A percentile compares a stretch with the other conserved stretches of the same genome.
These are phyloP conservation scores for Sorex araneus DNA, from an alignment of 2,113 vertebrate species.

Conservation along the genomic window DNA sequence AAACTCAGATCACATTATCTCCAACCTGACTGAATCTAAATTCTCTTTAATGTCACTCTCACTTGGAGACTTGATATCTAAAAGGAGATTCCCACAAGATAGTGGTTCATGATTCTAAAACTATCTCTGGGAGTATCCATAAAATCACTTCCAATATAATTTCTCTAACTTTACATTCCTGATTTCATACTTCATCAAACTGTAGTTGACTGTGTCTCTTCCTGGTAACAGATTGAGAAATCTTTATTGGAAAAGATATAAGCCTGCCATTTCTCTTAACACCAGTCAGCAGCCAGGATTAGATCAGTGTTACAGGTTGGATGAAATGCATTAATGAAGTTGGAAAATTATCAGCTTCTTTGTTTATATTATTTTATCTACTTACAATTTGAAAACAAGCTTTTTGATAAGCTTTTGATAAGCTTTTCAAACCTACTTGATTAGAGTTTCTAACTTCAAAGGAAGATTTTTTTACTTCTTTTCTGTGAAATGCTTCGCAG, in stretches of 20 bases:
- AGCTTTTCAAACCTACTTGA: neutral
- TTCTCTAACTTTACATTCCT: neutral
- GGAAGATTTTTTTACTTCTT: neutral
- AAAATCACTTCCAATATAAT: neutral
- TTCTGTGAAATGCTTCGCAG: neutral
- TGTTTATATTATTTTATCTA: slow-evolving; percentile 8
- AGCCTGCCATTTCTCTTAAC: too few relatives aligned
- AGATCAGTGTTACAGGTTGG: neutral
- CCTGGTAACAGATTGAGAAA: too few relatives aligned
- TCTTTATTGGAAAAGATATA: too few relatives aligned
- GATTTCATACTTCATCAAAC: neutral
- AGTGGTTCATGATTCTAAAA: too few relatives aligned
- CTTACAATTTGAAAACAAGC: slow-evolving; percentile 12
- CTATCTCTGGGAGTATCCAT: neutral
- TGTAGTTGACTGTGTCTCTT: too few relatives aligned
- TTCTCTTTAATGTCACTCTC: neutral
- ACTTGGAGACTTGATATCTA: neutral
- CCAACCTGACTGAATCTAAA: neutral
- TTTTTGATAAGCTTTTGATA: neutral
- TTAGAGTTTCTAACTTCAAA: neutral
- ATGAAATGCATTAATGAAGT: neutral
- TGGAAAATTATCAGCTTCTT: neutral
- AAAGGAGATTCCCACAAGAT: neutral
- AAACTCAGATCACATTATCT: neutral
- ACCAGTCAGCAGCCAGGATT: neutral